Conservation (phyloP, 2,888 invertebrate genomes). For the Caenorhabditis doughertyi region DNA sequence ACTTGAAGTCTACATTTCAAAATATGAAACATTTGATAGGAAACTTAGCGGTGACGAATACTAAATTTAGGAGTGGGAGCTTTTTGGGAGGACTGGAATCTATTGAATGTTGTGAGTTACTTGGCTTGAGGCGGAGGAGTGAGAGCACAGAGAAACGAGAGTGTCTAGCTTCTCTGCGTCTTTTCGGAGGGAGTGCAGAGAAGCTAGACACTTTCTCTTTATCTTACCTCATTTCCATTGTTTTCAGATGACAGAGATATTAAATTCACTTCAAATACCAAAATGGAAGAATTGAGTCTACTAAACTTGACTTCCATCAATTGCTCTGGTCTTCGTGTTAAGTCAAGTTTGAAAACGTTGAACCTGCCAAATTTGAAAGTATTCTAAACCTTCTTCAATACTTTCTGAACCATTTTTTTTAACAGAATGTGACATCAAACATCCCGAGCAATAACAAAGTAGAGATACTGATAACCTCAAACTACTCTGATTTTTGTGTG, state of each 20-base stretch:
- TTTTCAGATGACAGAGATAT: background rate
- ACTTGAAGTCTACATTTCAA: background rate
- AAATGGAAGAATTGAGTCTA: background rate
- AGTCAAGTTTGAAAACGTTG: background rate
- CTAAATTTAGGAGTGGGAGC: background rate
- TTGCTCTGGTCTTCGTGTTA: background rate
- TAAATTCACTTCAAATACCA: background rate
- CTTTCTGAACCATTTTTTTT: no score
- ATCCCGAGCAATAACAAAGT: no score
- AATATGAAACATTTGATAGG: conserved; percentile 14
- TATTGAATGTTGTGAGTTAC: background rate
- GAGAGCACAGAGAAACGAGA: no score
- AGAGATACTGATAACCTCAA: no score
- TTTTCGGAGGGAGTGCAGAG: no score
- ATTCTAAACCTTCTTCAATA: background rate
- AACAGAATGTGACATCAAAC: no score
- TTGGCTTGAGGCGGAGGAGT: no score
- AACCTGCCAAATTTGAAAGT: background rate
- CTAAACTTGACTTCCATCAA: background rate
- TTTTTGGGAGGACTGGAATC: conserved; percentile 1
- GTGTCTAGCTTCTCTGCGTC: no score
- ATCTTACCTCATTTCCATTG: no score
- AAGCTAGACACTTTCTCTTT: no score
- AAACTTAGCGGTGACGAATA: background rate
- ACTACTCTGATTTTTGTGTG: background rate